These are phyloP conservation scores for Branchinecta lindahli DNA, from an alignment of 1,140 invertebrate genomes.

Conservation along the genomic window DNA sequence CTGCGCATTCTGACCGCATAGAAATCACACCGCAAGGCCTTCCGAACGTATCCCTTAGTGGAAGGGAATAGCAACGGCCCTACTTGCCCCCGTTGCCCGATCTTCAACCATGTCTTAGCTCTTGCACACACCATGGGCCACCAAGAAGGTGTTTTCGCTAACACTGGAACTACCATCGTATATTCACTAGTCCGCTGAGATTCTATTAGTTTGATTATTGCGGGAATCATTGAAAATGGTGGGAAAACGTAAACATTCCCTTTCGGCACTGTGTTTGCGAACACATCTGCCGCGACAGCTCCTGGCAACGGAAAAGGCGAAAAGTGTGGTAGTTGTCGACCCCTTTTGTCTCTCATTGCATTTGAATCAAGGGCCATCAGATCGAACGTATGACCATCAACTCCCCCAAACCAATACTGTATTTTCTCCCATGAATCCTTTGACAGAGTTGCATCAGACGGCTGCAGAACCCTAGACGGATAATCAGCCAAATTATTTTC, in stretches of 20 bases:
- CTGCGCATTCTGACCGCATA: background rate
- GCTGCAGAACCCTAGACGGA: background rate
- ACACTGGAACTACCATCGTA: background rate
- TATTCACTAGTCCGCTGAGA: background rate
- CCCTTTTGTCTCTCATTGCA: background rate
- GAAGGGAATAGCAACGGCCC: background rate
- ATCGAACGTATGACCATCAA: background rate
- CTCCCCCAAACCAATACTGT: background rate
- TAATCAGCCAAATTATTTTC: background rate
- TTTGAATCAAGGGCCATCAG: slow-evolving; percentile 8
- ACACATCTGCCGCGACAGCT: background rate
- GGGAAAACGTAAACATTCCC: background rate
- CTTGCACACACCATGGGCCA: background rate
- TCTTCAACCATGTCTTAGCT: background rate
- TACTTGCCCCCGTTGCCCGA: background rate
- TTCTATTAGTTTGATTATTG: background rate
- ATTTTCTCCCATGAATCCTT: background rate
- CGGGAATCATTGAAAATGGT: background rate
- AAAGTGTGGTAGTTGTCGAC: background rate
- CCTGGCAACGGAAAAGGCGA: background rate
- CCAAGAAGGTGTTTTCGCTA: background rate
- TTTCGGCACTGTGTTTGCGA: background rate
- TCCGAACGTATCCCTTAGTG: background rate
- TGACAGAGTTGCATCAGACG: background rate
- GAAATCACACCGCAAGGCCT: background rate